These are phyloP conservation scores for Melitaea cinxia DNA, from an alignment of 1,140 invertebrate genomes.

Conservation along the genomic window DNA sequence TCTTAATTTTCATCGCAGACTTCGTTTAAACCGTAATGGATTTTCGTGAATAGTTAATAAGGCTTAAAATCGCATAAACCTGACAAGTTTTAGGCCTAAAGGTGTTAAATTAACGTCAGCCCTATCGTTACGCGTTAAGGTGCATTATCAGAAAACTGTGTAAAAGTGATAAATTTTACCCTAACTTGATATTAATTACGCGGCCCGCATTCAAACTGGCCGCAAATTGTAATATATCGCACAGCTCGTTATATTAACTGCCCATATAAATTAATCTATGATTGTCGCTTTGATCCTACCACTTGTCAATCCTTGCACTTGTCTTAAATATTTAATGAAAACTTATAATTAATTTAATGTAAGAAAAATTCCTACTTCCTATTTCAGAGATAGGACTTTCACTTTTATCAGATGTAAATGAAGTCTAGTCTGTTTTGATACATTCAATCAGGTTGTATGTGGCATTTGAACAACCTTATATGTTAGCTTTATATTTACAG, in stretches of 20 bases:
- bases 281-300: conserved; percentile 26
- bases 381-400: no score
- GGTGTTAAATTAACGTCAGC: conserved; percentile 15
- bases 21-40: neutral
- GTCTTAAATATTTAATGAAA: no score
- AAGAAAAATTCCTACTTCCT: no score
- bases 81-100: conserved; percentile 8
- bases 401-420: no score
- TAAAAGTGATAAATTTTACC: conserved; percentile 30
- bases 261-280: conserved; percentile 42
- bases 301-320: no score
- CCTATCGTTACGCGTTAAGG: conserved; percentile 13
- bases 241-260: conserved; percentile 52
- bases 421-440: no score
- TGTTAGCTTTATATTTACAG: no score
- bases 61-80: conserved; percentile 8
- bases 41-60: neutral
- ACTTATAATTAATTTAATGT: no score
- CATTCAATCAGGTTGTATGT: no score
- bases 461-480: no score
- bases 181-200: conserved; percentile 69
- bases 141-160: conserved; percentile 21
- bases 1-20: conserved; percentile 26
- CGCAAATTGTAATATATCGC: conserved; percentile 68
- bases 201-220: conserved; percentile 48